Evolutionary conservation across 2,888 invertebrate species (phyloP).

Genomic region (Orthosia gothica): DNA sequence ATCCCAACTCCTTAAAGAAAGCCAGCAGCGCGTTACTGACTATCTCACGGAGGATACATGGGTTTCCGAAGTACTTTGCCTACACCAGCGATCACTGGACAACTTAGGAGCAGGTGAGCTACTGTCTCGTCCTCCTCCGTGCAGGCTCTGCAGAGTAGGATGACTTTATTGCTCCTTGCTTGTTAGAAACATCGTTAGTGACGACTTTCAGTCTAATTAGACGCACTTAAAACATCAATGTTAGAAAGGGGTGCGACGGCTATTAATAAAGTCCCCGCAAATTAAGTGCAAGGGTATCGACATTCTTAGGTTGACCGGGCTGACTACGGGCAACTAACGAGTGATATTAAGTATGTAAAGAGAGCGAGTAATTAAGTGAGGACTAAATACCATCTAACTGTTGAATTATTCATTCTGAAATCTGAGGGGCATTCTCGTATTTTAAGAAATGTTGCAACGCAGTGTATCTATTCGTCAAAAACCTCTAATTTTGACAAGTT

Average conservation of each 20-base stretch:
- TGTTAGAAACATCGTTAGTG: constrained; percentile 3
- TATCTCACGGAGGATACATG: too few relatives aligned
- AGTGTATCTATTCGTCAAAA: too few relatives aligned
- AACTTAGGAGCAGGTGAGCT: too few relatives aligned
- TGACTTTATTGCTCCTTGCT: not conserved
- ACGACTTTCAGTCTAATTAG: constrained; percentile 14
- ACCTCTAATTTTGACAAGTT: too few relatives aligned
- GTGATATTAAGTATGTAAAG: constrained; percentile 1
- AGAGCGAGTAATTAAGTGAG: not conserved
- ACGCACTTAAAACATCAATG: constrained; percentile 23
- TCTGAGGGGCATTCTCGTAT: not conserved
- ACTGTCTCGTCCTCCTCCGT: too few relatives aligned
- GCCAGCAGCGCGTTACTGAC: too few relatives aligned
- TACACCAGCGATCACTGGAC: too few relatives aligned
- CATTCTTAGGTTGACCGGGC: constrained; percentile 29
- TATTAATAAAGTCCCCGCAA: constrained; percentile 39
- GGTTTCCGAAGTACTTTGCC: too few relatives aligned
- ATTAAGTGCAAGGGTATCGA: constrained; percentile 46
- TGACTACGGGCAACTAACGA: constrained; percentile 7
- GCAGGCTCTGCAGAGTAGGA: too few relatives aligned
- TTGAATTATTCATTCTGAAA: not conserved
- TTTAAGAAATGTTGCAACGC: too few relatives aligned
- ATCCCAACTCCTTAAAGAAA: too few relatives aligned
- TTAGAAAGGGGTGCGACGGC: constrained; percentile 7
- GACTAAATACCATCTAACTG: constrained; percentile 4